Conservation (phyloP, 2,113 vertebrate species). For the Otolemur garnettii region DNA sequence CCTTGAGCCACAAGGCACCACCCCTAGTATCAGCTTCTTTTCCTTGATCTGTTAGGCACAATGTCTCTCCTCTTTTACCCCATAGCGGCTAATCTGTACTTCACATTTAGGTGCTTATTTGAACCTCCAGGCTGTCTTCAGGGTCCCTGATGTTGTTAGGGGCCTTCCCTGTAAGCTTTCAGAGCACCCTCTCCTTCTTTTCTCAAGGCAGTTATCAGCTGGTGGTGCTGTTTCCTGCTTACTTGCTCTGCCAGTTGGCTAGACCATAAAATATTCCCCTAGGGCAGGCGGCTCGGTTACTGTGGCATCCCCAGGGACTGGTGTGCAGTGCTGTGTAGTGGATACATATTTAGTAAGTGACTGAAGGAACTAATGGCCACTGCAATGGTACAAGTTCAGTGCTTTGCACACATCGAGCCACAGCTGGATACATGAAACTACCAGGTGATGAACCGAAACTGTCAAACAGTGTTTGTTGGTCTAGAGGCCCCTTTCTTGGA, state of each 20-base stretch:
- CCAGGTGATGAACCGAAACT: neutral
- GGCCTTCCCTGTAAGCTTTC: neutral
- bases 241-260: neutral
- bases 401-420: neutral
- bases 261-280: neutral
- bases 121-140: neutral
- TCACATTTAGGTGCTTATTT: neutral
- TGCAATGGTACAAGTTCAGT: neutral
- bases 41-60: neutral
- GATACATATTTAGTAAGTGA: neutral
- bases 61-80: neutral
- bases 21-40: neutral
- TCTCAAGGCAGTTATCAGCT: neutral
- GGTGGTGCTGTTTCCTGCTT: neutral
- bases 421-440: neutral
- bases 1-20: no score
- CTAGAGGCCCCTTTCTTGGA: neutral
- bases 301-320: neutral
- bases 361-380: neutral
- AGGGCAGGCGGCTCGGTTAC: neutral
- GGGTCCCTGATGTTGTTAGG: neutral
- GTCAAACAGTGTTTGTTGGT: neutral
- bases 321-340: accelerated
- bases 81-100: neutral
- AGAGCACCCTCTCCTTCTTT: neutral